Evolutionary conservation across 1,140 invertebrate genomes (phyloP).

Genomic region (Trichoplusia ni): DNA sequence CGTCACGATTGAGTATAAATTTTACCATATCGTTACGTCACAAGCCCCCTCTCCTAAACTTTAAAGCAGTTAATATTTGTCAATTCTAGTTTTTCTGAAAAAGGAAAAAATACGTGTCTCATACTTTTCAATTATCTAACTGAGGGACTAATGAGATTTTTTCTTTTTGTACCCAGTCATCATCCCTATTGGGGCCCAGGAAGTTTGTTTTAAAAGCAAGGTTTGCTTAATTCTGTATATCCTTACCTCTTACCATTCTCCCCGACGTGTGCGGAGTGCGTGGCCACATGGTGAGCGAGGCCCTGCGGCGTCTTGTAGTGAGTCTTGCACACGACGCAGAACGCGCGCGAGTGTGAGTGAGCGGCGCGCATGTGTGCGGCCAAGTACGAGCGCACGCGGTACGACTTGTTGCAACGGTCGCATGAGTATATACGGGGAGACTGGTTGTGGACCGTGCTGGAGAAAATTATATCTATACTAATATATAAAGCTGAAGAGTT

Average conservation of each 20-base stretch:
- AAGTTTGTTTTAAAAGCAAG: neutral
- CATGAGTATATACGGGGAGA: conserved; percentile 48
- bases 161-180: neutral
- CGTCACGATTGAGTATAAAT: too few relatives aligned
- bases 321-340: conserved; percentile 48
- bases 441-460: conserved; percentile 55
- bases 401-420: conserved; percentile 48
- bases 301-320: conserved; percentile 45
- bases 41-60: too few relatives aligned
- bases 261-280: conserved; percentile 46
- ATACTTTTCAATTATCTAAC: too few relatives aligned
- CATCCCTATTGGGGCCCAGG: neutral
- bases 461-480: too few relatives aligned
- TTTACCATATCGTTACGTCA: too few relatives aligned
- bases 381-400: conserved; percentile 50
- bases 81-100: too few relatives aligned
- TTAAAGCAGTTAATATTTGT: too few relatives aligned
- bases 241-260: conserved; percentile 49
- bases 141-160: conserved; percentile 13
- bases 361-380: conserved; percentile 37
- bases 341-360: conserved; percentile 29
- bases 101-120: too few relatives aligned
- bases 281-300: conserved; percentile 51
- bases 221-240: too few relatives aligned
- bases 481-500: too few relatives aligned